Evolutionary conservation across 1,140 invertebrate genomes (phyloP), one percentile per base, ranked within the genome.

Genomic region (Adelges cooleyi): DNA sequence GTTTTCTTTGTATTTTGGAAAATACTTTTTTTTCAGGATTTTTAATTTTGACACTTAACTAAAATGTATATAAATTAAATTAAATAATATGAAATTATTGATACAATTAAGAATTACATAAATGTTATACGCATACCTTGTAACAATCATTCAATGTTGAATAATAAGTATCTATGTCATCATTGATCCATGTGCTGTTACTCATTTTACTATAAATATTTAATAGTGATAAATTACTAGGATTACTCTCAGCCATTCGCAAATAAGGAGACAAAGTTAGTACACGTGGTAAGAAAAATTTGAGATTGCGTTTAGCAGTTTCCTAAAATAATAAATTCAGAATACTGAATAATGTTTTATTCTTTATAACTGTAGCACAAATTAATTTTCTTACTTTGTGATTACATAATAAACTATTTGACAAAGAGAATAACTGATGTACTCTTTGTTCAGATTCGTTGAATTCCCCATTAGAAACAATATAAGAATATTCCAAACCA

Each of bases 91-190:
- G 5, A 33, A 33, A 11, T 33, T 33, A 11, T n/a, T n/a, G n/a
- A n/a, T n/a, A n/a, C n/a, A n/a, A n/a, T n/a, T n/a, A n/a, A n/a
- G n/a, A n/a, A n/a, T n/a, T n/a, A n/a, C n/a, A n/a, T n/a, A n/a
- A n/a, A n/a, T n/a, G n/a, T n/a, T n/a, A n/a, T 54, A 20, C 4
- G 33, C 56, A 0, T 29, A 62, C 56, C 17, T 27, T 20, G 18
- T 46, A 29, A 46, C 25, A 62, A 1, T 22, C 20, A 18, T n/a
- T 62, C 2, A 62, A 22, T 46, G 22, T n/a, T 46, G 56, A 48
- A 46, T 46, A 62, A 40, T 42, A 62, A 48, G 18, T 46, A 3
- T 62, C 56, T 29, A 62, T 62, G 27, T 62, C 56, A 1, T 33
- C 25, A 20, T 62, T 22, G 15, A 56, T 18, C 38, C 42, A 29